These are phyloP conservation scores for Thereva nobilitata DNA, from an alignment of 2,888 invertebrate genomes.

Conservation along the genomic window DNA sequence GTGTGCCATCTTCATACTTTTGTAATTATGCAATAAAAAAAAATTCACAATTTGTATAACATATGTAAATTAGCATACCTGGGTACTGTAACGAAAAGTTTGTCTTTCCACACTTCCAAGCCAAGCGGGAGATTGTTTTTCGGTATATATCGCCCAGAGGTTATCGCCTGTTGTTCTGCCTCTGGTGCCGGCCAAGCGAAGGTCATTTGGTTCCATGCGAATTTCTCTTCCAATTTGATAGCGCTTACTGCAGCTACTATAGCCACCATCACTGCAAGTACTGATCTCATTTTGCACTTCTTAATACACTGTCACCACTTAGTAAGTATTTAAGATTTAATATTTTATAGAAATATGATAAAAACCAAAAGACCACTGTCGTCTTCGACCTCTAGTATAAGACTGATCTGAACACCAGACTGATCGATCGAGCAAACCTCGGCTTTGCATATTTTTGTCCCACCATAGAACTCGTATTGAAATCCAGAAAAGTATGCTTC, in stretches of 20 bases:
- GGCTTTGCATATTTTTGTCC: conserved; percentile 9
- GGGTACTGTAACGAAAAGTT: conserved; percentile 71
- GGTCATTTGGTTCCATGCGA: conserved; percentile 71
- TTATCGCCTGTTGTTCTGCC: conserved; percentile 65
- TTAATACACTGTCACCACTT: background rate
- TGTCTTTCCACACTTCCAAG: conserved; percentile 71
- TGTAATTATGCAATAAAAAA: background rate
- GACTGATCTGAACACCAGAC: conserved; percentile 7
- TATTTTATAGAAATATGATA: background rate
- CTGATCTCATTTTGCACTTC: background rate
- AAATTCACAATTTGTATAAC: background rate
- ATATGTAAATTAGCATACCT: conserved; percentile 54
- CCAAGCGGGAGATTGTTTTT: conserved; percentile 73
- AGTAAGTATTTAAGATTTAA: background rate
- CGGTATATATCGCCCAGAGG: conserved; percentile 64
- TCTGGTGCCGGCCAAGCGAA: conserved; percentile 69
- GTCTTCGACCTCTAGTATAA: conserved; percentile 5
- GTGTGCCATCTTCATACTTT: background rate
- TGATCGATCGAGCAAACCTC: conserved; percentile 17
- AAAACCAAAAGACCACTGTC: background rate
- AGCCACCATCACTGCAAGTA: conserved; percentile 2
- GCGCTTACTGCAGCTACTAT: conserved; percentile 3
- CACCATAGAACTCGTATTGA: background rate
- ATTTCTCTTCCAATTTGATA: conserved; percentile 65
- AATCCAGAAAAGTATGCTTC: too few species aligned